phyloP scores from a whole-genome alignment of 2,113 vertebrate species.

The Notarius quadriscutis region DNA sequence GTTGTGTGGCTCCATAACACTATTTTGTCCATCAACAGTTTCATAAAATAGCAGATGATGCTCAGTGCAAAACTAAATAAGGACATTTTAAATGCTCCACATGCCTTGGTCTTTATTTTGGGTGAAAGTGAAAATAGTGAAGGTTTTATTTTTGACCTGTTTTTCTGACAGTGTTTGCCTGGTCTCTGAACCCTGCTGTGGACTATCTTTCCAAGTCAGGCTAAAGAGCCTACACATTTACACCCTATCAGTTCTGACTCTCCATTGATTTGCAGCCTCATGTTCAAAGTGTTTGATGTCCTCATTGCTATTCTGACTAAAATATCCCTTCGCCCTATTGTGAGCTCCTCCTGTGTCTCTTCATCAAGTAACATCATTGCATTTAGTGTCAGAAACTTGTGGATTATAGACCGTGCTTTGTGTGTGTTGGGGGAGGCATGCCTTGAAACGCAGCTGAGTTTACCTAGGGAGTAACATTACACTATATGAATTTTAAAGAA shows the following conservation, averaged over 20 bases:
- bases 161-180: not conserved
- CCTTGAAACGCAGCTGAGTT: not conserved
- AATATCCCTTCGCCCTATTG: conserved; percentile 29
- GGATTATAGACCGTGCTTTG: conserved; percentile 23
- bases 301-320: conserved; percentile 34
- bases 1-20: not conserved
- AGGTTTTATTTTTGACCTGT: conserved; percentile 17
- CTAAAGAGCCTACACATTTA: not conserved
- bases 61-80: not conserved
- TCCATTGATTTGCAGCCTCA: conserved; percentile 8
- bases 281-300: conserved; percentile 23
- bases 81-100: not conserved
- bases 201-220: not conserved
- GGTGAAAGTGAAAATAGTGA: not conserved
- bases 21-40: not conserved
- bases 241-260: conserved; percentile 14
- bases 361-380: conserved; percentile 28
- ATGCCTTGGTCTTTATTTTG: not conserved
- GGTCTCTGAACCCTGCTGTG: conserved; percentile 17
- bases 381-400: conserved; percentile 23
- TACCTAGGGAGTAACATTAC: not conserved
- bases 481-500: conserved; percentile 6
- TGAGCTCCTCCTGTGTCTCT: conserved; percentile 27
- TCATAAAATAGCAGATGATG: not conserved
- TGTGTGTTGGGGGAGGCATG: not conserved